These are phyloP conservation scores for Acanthurus tractus DNA, from an alignment of 2,797 vertebrate species.

Conservation along the genomic window DNA sequence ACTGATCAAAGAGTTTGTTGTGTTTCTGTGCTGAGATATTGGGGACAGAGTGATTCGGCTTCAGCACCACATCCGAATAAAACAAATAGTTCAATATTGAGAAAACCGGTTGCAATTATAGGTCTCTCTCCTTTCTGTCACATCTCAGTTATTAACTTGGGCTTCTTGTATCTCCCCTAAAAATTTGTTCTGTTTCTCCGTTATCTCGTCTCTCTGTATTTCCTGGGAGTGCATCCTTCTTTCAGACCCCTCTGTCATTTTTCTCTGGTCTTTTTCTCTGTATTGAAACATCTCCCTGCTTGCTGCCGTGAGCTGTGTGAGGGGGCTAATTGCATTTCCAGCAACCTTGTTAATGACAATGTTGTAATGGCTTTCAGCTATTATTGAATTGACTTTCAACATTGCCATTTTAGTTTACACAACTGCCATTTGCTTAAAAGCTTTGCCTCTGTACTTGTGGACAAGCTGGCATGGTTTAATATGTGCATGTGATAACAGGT, in stretches of 20 bases:
- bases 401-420: conserved; percentile 76
- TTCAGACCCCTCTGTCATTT: conserved; percentile 28
- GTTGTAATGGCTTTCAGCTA: conserved; percentile 79
- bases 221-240: conserved; percentile 18
- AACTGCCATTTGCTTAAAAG: conserved; percentile 81
- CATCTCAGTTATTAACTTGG: conserved; percentile 1
- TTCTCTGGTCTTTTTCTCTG: conserved; percentile 26
- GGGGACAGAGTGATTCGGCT: conserved; percentile 1
- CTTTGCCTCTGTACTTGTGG: conserved; percentile 69
- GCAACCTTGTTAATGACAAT: conserved; percentile 79
- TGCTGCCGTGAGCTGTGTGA: conserved; percentile 70
- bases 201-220: conserved; percentile 38
- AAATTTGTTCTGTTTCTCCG: conserved; percentile 13
- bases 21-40: conserved; percentile 16
- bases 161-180: not conserved
- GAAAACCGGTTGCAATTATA: not conserved
- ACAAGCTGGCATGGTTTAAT: conserved; percentile 71
- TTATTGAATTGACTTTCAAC: conserved; percentile 79
- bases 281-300: conserved; percentile 60
- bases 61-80: conserved; percentile 20
- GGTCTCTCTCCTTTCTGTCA: not conserved
- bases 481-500: conserved; percentile 70
- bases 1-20: conserved; percentile 38
- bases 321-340: conserved; percentile 84
- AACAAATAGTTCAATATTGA: conserved; percentile 25